These are phyloP conservation scores for Drosophila ohnishii DNA, from an alignment of 1,140 invertebrate species.

Conservation along the genomic window DNA sequence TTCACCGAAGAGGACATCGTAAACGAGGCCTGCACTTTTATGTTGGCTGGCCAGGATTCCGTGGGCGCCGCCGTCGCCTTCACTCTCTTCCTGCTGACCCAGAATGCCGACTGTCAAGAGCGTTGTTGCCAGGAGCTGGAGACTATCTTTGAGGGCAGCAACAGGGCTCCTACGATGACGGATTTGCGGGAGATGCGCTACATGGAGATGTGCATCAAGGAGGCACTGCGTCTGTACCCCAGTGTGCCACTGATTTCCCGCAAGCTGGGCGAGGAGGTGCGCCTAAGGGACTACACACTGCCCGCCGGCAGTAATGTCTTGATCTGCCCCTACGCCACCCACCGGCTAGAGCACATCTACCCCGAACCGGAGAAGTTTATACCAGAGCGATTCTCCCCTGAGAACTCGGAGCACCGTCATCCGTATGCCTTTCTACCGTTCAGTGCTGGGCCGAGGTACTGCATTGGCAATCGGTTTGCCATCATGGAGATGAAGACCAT, in stretches of 20 bases:
- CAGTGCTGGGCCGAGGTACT: constrained; percentile 85
- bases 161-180: constrained; percentile 84
- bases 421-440: constrained; percentile 88
- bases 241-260: constrained; percentile 87
- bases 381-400: constrained; percentile 88
- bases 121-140: constrained; percentile 86
- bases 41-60: constrained; percentile 91
- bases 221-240: constrained; percentile 87
- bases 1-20: constrained; percentile 88
- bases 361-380: constrained; percentile 89
- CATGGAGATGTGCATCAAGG: constrained; percentile 88
- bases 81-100: constrained; percentile 85
- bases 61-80: constrained; percentile 87
- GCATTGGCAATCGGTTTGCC: constrained; percentile 88
- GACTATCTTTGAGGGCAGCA: constrained; percentile 84
- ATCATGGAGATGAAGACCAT: constrained; percentile 89
- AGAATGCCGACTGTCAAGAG: constrained; percentile 86
- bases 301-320: constrained; percentile 83
- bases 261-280: constrained; percentile 85
- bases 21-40: constrained; percentile 89
- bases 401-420: constrained; percentile 84
- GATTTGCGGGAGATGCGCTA: constrained; percentile 87
- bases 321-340: constrained; percentile 86
- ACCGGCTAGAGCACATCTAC: constrained; percentile 87
- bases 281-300: constrained; percentile 82